These are phyloP conservation scores for roundworm (Caenorhabditis elegans) DNA, from an alignment of 1,140 invertebrate genomes.

Conservation along the genomic window DNA sequence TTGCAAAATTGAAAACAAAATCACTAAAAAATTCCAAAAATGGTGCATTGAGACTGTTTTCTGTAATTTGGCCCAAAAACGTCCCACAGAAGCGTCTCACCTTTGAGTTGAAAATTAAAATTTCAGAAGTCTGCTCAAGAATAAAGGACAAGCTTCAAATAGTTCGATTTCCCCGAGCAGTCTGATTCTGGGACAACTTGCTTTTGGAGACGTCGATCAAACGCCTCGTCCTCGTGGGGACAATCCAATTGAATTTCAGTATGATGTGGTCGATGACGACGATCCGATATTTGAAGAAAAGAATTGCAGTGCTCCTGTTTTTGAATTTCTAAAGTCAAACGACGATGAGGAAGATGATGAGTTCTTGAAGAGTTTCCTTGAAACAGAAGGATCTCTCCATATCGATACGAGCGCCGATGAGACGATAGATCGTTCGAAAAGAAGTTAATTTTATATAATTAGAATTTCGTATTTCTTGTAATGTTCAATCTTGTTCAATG, in stretches of 20 bases:
- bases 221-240: neutral
- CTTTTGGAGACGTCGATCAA: neutral
- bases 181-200: neutral
- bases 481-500: no score
- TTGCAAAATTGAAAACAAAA: no score
- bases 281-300: neutral
- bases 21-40: neutral
- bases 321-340: neutral
- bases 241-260: neutral
- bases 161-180: neutral
- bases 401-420: neutral
- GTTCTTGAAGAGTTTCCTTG: neutral
- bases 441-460: no score
- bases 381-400: neutral
- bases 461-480: no score
- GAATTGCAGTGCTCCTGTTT: neutral
- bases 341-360: neutral
- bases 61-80: no score
- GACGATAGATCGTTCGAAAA: no score
- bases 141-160: neutral
- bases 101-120: no score
- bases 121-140: no score
- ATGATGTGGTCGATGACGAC: neutral
- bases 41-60: no score
- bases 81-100: no score